phyloP scores from a whole-genome alignment of 2,888 invertebrate species.

The Entomobrya multifasciata region DNA sequence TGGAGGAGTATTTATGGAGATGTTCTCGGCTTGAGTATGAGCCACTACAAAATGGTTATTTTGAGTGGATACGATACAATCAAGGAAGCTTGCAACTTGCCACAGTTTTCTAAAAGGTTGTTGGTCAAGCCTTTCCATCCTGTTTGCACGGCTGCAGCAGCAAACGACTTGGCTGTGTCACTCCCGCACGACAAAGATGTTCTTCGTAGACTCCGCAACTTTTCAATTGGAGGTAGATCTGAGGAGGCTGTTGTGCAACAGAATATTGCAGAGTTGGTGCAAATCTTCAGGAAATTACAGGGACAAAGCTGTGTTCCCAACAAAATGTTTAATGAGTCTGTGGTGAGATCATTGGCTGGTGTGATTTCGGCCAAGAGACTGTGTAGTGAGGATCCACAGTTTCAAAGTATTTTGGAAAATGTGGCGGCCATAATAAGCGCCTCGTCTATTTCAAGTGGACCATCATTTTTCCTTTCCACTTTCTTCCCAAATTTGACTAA shows the following conservation, averaged over 20 bases:
- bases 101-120: conserved; percentile 51
- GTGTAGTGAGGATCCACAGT: conserved; percentile 15
- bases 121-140: conserved; percentile 33
- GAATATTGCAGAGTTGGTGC: conserved; percentile 45
- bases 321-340: conserved; percentile 26
- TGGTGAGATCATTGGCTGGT: conserved; percentile 47
- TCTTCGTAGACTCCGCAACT: conserved; percentile 51
- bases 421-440: conserved; percentile 1
- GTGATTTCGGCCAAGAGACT: conserved; percentile 54
- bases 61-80: conserved; percentile 58
- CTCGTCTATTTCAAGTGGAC: conserved; percentile 53
- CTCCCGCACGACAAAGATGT: conserved; percentile 36
- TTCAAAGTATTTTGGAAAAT: conserved; percentile 34
- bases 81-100: conserved; percentile 58
- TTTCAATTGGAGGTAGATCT: conserved; percentile 59
- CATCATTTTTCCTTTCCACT: conserved; percentile 54
- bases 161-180: not conserved
- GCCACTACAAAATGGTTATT: conserved; percentile 52
- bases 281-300: not conserved
- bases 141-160: not conserved
- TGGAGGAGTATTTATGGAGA: conserved; percentile 65
- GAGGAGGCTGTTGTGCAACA: conserved; percentile 61
- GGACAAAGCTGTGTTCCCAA: conserved; percentile 47
- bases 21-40: conserved; percentile 55
- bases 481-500: conserved; percentile 37